Conservation (phyloP, 2,113 vertebrate genomes). For the Engystomops pustulosus region DNA sequence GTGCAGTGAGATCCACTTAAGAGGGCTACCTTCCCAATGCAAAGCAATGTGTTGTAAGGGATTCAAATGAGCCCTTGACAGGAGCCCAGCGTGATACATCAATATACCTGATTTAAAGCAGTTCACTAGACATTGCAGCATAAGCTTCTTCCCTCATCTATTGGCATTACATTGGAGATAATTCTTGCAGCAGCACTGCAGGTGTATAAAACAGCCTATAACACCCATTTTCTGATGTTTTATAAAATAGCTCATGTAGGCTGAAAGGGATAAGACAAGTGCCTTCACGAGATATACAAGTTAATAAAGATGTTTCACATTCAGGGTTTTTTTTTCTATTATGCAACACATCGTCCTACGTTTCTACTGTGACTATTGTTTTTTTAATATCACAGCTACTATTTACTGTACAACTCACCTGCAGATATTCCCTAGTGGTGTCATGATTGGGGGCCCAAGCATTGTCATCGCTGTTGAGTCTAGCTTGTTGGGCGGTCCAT, state of each 20-base stretch:
- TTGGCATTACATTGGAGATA: conserved; percentile 36
- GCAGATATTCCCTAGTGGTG: conserved; percentile 92
- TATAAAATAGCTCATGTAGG: not conserved
- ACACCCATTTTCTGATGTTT: not conserved
- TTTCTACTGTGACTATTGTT: not conserved
- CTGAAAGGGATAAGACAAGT: not conserved
- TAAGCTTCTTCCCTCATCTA: conserved; percentile 51
- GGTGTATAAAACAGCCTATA: conserved; percentile 13
- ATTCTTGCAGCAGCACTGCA: conserved; percentile 47
- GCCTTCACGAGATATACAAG: not conserved
- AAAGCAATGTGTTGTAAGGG: conserved; percentile 45
- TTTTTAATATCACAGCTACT: not conserved
- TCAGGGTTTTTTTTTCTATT: not conserved
- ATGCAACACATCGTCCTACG: not conserved
- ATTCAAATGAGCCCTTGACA: conserved; percentile 56
- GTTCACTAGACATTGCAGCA: conserved; percentile 49
- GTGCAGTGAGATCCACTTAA: conserved; percentile 58
- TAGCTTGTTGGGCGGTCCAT: conserved; percentile 91
- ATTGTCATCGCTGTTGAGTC: conserved; percentile 92
- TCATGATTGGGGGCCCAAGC: conserved; percentile 95
- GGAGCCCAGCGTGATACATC: conserved; percentile 29
- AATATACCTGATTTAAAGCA: conserved; percentile 58
- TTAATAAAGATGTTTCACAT: not conserved
- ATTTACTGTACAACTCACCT: conserved; percentile 82
- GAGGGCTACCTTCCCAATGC: conserved; percentile 54